Conservation (phyloP, 2,888 invertebrate species). For the Lepetodrilus schrolli region DNA sequence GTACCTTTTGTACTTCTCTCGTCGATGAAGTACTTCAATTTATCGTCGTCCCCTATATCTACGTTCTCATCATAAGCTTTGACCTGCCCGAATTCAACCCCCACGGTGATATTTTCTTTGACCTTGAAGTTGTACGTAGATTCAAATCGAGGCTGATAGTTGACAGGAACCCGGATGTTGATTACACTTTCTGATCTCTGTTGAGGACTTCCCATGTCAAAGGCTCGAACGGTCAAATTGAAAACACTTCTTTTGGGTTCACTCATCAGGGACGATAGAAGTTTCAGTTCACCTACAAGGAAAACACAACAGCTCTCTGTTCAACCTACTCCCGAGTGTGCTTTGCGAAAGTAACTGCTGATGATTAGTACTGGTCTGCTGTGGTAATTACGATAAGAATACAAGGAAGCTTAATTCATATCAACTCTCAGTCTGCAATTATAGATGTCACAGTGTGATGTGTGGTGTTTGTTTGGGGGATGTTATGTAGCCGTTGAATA, state of each 20-base stretch:
- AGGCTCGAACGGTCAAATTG: constrained; percentile 21
- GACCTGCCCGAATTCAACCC: constrained; percentile 15
- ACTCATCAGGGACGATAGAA: neutral
- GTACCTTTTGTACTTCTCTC: neutral
- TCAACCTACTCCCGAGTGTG: neutral
- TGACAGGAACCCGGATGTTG: constrained; percentile 27
- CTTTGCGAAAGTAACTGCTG: too few species aligned
- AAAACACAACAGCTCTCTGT: too few species aligned
- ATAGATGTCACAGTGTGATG: too few species aligned
- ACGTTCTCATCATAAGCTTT: constrained; percentile 1
- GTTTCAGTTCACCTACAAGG: constrained; percentile 8
- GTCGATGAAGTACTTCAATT: neutral
- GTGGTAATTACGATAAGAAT: too few species aligned
- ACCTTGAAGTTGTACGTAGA: constrained; percentile 1
- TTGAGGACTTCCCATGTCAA: constrained; percentile 30
- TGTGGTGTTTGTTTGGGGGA: too few species aligned
- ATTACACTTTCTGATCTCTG: neutral
- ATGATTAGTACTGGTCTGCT: too few species aligned
- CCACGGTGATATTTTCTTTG: constrained; percentile 24
- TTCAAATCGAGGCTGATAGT: constrained; percentile 19
- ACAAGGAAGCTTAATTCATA: too few species aligned
- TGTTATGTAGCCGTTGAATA: too few species aligned
- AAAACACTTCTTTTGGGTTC: constrained; percentile 29
- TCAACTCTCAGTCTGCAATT: too few species aligned
- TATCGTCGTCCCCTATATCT: neutral